Evolutionary conservation across 2,888 invertebrate genomes (phyloP), one percentile per base, ranked within the genome.

Genomic region (Hemistola chrysoprasaria): DNA sequence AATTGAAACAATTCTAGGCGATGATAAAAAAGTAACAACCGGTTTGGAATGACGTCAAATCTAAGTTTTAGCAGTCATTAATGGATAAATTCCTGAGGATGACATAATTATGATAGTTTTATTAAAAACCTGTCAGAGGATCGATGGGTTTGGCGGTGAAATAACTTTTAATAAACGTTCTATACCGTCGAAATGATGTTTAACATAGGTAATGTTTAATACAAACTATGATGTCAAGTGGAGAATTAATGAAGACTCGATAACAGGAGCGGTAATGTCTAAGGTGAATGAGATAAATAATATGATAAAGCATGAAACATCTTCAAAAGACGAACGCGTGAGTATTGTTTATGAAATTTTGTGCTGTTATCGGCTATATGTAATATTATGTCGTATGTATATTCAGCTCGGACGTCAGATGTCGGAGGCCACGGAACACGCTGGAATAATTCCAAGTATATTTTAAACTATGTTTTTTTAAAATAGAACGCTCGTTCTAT

Each of bases 391-490:
- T n/a, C n/a, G n/a, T n/a, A n/a, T n/a, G n/a, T n/a, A n/a, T n/a
- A n/a, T n/a, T n/a, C n/a, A 2, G 3, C 22, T 8, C 22, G 21
- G 8, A 11, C 26, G 22, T 9, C 23, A 23, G 16, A 10, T 24
- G 26, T 23, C 24, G 23, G 23, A 22, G 22, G 4, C 2, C 16
- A 16, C 16, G 3, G 3, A 10, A 4, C n/a, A n/a, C n/a, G 11
- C 30, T 52, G 52, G 52, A 49, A 41, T 34, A 39, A 22, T 41
- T 50, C 60, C 62, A 62, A 60, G 56, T 51, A 47, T 47, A 54
- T 53, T 50, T 40, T 22, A 38, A 47, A 30, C 40, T 35, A 11
- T 21, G 8, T 41, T n/a, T n/a, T n/a, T n/a, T n/a, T 22, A 37
- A 55, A 59, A 58, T 55, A 56, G 50, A 47, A 22, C 28, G 26